Evolutionary conservation across 2,113 vertebrate species (phyloP), one percentile per base, ranked within the genome.

Genomic region (Haemorhous mexicanus): DNA sequence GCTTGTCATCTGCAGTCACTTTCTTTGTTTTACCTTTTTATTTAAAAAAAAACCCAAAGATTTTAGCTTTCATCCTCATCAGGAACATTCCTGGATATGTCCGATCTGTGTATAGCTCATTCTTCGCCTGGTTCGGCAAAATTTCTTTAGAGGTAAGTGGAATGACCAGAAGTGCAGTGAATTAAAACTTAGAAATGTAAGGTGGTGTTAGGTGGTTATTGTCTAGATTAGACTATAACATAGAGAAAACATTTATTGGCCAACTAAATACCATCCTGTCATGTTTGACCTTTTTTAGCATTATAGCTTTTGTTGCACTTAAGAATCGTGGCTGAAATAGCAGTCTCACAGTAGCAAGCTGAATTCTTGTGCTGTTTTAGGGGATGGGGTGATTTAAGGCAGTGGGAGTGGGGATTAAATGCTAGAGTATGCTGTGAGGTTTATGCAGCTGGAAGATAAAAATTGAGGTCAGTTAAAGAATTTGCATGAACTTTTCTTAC

Each of bases 51-150:
- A 27, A 10, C 4, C 33, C 21, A 55, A 68, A 99, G 99, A 99
- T 99, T 96, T 96, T 99, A 97, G 98, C 99, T 79, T 99, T 99
- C 96, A 96, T 99, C 93, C 98, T 99, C 46, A 99, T 99, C 97
- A 98, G 99, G 96, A 99, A 99, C 98, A 99, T 99, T 97, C 99
- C 99, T 30, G 99, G 99, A 56, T 99, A 99, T 21, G 97, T 97
- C 33, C 99, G 99, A 84, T 99, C 99, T 46, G 88, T 99, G 50
- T 99, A 99, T 22, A 99, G 99, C 96, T 99, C 99, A 0, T 99
- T 99, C 97, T 99, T 99, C 69, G 99, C 99, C 35, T 99, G 99
- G 99, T 99, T 99, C 83, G 99, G 99, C 93, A 99, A 98, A 98
- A 99, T 99, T 91, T 99, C 99, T 59, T 95, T 99, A 79, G 99